Evolutionary conservation across 2,797 vertebrate genomes (phyloP), one percentile per base, ranked within the genome.

Genomic region (Orientallactaga sibirica): DNA sequence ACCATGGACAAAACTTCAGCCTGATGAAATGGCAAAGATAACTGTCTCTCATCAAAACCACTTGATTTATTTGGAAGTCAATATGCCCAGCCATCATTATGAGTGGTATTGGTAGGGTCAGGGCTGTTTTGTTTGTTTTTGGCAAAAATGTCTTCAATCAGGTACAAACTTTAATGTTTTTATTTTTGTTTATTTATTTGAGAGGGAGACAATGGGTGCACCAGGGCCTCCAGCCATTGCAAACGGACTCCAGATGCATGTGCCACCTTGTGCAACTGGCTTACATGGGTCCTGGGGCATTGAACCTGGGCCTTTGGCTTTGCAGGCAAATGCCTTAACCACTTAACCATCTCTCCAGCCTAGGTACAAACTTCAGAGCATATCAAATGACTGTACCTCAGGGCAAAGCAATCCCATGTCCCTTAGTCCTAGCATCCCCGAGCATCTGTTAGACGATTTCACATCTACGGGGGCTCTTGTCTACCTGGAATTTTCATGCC

Each of bases 1-100:
- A 52, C 41, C 78, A 1, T 74, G 86, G 87, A 70, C 86, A 67
- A 77, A 92, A 86, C 88, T 75, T 92, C 74, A 77, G 19, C 82
- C 94, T 93, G 33, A 75, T 88, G 24, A 37, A 64, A 37, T 79
- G 80, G 68, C 70, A 91, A 93, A 96, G 91, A 76, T 68, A 95
- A 29, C 48, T 77, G 71, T 84, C 76, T 95, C 93, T 97, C 88
- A 92, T 75, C 76, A 97, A 92, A 87, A 22, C 25, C 86, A 61
- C 48, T 85, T 75, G 67, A 90, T 95, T 95, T 89, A 70, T 97
- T 96, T 94, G 80, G 90, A 92, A 93, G 67, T n/a, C 43, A 0
- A 86, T 95, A 27, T 6, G 58, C 78, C 78, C 90, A 55, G 77
- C 91, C 55, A 91, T 66, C 77, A 95, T 96, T 97, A 86, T 52